Evolutionary conservation across 1,140 invertebrate species (phyloP), one percentile per base, ranked within the genome.

Genomic region (Ceratina calcarata): DNA sequence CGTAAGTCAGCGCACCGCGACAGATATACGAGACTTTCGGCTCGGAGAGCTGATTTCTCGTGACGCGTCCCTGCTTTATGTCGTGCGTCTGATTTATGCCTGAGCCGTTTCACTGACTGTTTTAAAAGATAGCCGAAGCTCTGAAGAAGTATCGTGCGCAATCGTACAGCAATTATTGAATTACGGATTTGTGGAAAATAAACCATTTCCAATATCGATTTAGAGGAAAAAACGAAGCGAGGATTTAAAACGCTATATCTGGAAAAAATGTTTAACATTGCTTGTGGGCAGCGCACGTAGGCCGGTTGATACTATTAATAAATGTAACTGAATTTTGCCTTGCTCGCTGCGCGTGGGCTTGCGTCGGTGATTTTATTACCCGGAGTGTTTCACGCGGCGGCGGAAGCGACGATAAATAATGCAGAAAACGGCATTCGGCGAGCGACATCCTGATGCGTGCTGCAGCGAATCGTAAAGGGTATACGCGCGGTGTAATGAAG

Each of bases 301-400:
- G 1, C 51, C 0, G 22, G 64, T 24, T 57, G 73, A 68, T 37
- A 68, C 73, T 53, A 58, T 68, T 76, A 76, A 76, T 76, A 68
- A 68, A 76, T 27, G 73, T 76, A 76, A 76, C 37, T n/a, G 73
- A 76, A 68, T 76, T 76, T 68, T 58, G 20, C 32, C 53, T 57
- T 68, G 20, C 73, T 45, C 64, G 8, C 20, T 18, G 20, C 15
- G 61, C 62, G n/a, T 10, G 3, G 37, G 37, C 37, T 0, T 10
- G 37, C 32, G 20, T 16, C 13, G 32, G 73, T 53, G 55, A 76
- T 76, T 76, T 76, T 76, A 76, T 76, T 76, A 68, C 53, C 27
- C 51, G 20, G 20, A 45, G 32, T 27, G 73, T 68, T 60, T 68
- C 73, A 22, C 64, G 20, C 22, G n/a, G 7, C 62, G 32, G 49